Percentiles rank a stretch among this genome's conserved stretches.
phyloP scores from a whole-genome alignment of 2,797 vertebrate genomes.

The Cynodonichthys magdalenae region DNA sequence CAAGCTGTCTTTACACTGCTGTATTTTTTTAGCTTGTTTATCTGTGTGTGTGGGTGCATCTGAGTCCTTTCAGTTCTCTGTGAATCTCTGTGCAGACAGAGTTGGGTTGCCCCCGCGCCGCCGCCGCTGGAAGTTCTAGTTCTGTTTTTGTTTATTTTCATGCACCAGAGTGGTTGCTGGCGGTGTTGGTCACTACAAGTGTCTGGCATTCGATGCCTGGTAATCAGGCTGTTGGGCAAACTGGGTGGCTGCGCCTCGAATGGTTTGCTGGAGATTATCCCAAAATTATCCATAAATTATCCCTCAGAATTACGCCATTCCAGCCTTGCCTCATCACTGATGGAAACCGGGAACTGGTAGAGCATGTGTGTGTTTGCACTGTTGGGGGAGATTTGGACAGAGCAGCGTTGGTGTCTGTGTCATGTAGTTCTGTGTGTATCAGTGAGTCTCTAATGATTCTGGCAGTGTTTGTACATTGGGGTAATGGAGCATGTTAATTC shows the following conservation, averaged over 20 bases:
- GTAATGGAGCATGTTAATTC: slow-evolving; percentile 82
- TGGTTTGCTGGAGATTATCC: slow-evolving; percentile 81
- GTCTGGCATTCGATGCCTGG: slow-evolving; percentile 73
- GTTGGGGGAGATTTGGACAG: slow-evolving; percentile 64
- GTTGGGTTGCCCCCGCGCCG: slow-evolving; percentile 35
- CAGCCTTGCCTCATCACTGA: slow-evolving; percentile 74
- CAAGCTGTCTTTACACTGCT: slow-evolving; percentile 20
- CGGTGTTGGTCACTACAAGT: slow-evolving; percentile 78
- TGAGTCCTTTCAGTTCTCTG: slow-evolving; percentile 25
- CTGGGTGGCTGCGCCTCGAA: slow-evolving; percentile 78
- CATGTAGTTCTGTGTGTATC: slow-evolving; percentile 38
- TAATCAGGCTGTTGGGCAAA: slow-evolving; percentile 80
- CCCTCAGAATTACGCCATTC: slow-evolving; percentile 77
- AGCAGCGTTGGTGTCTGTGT: slow-evolving; percentile 55
- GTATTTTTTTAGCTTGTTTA: slow-evolving; percentile 14
- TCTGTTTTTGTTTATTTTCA: slow-evolving; percentile 71
- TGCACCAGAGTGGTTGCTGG: slow-evolving; percentile 74
- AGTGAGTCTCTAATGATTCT: slow-evolving; percentile 65
- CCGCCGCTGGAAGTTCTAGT: slow-evolving; percentile 50
- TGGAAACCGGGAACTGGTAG: slow-evolving; percentile 60
- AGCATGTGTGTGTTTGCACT: slow-evolving; percentile 42
- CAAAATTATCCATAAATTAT: slow-evolving; percentile 82
- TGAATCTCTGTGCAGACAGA: slow-evolving; percentile 30
- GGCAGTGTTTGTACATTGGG: slow-evolving; percentile 74
- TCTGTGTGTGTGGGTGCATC: not conserved